Percentiles rank a stretch among this genome's conserved stretches.
These are phyloP conservation scores for Spisula solida DNA, from an alignment of 2,888 invertebrate species.

Conservation along the genomic window DNA sequence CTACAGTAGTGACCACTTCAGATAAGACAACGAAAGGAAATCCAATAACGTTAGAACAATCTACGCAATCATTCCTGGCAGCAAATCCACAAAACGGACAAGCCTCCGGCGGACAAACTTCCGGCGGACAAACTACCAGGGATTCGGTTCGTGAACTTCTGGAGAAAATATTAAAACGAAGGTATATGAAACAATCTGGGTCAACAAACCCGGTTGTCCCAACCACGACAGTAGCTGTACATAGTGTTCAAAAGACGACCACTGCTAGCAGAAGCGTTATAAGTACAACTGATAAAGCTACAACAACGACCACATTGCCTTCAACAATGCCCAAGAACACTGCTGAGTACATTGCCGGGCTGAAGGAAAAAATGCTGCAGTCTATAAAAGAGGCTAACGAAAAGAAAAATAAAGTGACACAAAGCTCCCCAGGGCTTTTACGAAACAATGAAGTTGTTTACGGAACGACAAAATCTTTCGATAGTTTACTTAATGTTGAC, in stretches of 20 bases:
- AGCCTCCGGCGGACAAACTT: neutral
- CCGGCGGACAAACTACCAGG: neutral
- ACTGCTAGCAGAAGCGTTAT: neutral
- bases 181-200: neutral
- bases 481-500: neutral
- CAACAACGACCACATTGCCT: neutral
- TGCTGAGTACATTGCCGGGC: conserved; percentile 22
- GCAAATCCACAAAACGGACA: neutral
- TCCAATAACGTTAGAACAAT: neutral
- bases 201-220: neutral
- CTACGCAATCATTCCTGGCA: neutral
- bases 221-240: neutral
- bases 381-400: conserved; percentile 47
- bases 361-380: conserved; percentile 47
- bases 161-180: neutral
- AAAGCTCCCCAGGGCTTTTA: neutral
- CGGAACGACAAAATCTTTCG: neutral
- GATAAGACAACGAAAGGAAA: neutral
- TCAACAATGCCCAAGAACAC: conserved; percentile 28
- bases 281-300: too few relatives aligned
- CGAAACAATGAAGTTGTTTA: neutral
- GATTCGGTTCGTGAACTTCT: neutral
- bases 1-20: neutral
- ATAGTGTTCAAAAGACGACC: neutral
- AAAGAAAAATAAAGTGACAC: neutral